Evolutionary conservation across 2,113 vertebrate genomes (phyloP).

Genomic region (Thymallus thymallus): DNA sequence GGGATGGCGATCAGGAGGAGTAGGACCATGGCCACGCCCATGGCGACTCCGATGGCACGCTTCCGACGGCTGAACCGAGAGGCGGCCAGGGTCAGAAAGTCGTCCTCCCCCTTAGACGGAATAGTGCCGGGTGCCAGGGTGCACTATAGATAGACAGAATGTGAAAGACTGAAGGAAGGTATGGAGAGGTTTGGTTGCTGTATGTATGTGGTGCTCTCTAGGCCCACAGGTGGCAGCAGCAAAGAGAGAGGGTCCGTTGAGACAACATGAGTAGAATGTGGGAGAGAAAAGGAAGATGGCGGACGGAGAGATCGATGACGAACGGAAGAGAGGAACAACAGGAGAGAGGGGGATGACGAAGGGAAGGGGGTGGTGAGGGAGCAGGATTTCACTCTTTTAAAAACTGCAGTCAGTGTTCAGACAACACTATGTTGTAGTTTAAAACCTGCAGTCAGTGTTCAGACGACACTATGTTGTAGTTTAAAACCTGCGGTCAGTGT

Average conservation of each 20-base stretch:
- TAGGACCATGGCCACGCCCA: constrained; percentile 94
- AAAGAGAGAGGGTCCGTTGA: background rate
- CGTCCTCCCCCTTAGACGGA: constrained; percentile 90
- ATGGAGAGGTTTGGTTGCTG: background rate
- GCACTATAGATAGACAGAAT: constrained; percentile 47
- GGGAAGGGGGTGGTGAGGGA: constrained; percentile 24
- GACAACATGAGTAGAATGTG: constrained; percentile 24
- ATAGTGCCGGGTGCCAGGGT: constrained; percentile 80
- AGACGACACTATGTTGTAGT: no score
- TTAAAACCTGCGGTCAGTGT: no score
- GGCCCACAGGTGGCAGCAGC: background rate
- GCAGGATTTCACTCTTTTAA: constrained; percentile 21
- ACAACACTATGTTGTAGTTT: no score
- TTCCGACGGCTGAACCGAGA: constrained; percentile 90
- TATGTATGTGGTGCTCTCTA: background rate
- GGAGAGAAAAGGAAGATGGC: constrained; percentile 38
- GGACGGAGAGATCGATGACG: constrained; percentile 26
- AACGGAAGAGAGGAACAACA: constrained; percentile 29
- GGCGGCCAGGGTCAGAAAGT: constrained; percentile 92
- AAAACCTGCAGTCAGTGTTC: no score
- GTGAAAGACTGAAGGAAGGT: constrained; percentile 35
- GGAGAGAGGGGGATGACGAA: constrained; percentile 22
- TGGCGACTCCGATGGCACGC: constrained; percentile 87
- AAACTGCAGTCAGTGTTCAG: background rate
- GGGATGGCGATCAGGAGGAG: constrained; percentile 92